These are phyloP conservation scores for Calonectris borealis DNA, from an alignment of 2,113 vertebrate genomes.

Conservation along the genomic window DNA sequence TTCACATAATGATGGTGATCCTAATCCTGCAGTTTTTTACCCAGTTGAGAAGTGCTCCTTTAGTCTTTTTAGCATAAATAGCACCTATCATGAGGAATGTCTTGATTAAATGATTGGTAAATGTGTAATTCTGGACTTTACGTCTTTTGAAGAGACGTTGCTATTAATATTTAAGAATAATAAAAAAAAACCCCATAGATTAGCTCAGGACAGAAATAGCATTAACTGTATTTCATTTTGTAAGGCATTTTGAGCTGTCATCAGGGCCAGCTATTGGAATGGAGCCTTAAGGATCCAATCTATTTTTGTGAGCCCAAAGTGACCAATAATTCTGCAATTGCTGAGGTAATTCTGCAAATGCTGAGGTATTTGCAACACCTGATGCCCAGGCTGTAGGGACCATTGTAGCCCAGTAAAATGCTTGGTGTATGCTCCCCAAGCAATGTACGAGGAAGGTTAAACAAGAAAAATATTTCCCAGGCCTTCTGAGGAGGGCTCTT, in stretches of 20 bases:
- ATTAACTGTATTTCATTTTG: constrained; percentile 16
- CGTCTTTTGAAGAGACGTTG: background rate
- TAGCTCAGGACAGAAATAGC: constrained; percentile 40
- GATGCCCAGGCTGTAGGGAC: background rate
- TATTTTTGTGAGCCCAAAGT: constrained; percentile 16
- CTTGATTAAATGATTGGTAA: background rate
- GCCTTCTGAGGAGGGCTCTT: background rate
- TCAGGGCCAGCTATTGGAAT: constrained; percentile 21
- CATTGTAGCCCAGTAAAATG: background rate
- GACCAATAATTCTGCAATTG: background rate
- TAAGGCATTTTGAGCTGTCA: constrained; percentile 35
- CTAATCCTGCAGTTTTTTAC: background rate
- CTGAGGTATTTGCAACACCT: background rate
- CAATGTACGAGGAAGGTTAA: rapidly evolving
- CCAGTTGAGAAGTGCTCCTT: background rate
- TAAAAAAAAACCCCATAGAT: background rate
- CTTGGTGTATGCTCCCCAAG: background rate
- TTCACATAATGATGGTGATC: background rate
- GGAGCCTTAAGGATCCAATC: background rate
- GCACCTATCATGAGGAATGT: background rate
- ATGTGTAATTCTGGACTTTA: background rate
- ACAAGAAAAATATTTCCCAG: background rate
- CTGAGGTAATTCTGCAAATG: background rate
- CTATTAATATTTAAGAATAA: constrained; percentile 38
- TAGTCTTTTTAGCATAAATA: background rate